Evolutionary conservation across 2,888 invertebrate species (phyloP), one percentile per base, ranked within the genome.

Genomic region (Drosophila percnosoma): DNA sequence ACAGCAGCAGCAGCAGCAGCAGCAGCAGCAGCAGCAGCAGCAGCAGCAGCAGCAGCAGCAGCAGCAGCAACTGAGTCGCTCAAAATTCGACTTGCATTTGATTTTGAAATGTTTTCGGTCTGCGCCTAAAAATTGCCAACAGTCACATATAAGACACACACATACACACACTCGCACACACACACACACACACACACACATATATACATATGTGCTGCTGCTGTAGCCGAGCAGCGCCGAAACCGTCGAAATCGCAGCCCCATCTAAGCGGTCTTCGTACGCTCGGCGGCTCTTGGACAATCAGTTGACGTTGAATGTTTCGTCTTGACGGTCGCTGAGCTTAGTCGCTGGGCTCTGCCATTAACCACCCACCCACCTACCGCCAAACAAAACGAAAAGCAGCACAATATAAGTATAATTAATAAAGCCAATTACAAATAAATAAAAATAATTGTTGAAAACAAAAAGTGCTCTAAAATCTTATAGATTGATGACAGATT

Each of bases 281-380:
- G 86, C 65, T 89, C 77, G 73, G 83, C 81, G 80, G 76, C 75
- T 74, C 78, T 90, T 90, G 82, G 82, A 76, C 79, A 79, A 86
- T 92, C 90, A 91, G 91, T 91, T 90, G 83, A 83, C 89, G 87
- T 90, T 91, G 86, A 91, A 91, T 85, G 87, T 90, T 89, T 83
- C 91, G 89, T 87, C 91, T 91, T 82, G 79, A 80, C 91, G 90
- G 92, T 92, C 91, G 91, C 77, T 86, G 63, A 74, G 75, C 66
- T 70, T 71, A 57, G 61, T 70, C 77, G 86, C 80, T 85, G 62
- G 49, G 42, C 29, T 27, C 45, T 38, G 61, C 52, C 61, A 45
- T 49, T 55, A 63, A 60, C 49, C 49, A 36, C 15, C n/a, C 24
- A 57, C 40, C 21, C 21, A 40, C 36, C 27, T 21, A 40, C 40